These are phyloP conservation scores for Manis javanica DNA, from an alignment of 2,797 vertebrate species.

Conservation along the genomic window DNA sequence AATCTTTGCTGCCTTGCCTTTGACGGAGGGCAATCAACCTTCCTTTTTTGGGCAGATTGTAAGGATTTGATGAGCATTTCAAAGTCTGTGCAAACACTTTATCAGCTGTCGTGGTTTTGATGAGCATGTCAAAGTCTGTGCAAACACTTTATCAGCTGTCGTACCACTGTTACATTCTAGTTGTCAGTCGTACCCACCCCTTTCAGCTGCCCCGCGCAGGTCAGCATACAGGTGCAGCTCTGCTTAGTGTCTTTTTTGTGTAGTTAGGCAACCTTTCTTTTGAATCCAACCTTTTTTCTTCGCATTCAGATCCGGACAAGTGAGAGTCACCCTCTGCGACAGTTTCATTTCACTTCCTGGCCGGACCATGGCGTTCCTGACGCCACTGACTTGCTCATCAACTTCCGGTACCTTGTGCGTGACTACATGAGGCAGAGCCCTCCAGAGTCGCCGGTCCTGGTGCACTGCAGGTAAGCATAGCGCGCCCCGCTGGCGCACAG, in stretches of 20 bases:
- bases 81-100: background rate
- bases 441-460: conserved; percentile 91
- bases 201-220: fast-evolving
- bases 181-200: background rate
- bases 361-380: conserved; percentile 96
- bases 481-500: fast-evolving
- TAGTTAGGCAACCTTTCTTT: background rate
- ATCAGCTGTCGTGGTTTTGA: background rate
- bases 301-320: conserved; percentile 89
- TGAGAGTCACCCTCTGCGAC: conserved; percentile 91
- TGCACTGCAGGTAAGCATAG: conserved; percentile 96
- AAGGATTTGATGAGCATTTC: background rate
- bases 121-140: background rate
- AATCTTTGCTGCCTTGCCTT: background rate
- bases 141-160: background rate
- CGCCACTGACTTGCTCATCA: conserved; percentile 95
- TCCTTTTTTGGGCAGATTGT: background rate
- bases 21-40: background rate
- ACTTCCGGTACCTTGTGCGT: conserved; percentile 95
- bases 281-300: background rate
- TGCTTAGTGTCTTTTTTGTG: background rate
- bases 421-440: conserved; percentile 95
- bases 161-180: background rate
- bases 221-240: background rate
- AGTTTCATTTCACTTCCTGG: conserved; percentile 99